Evolutionary conservation across 2,888 invertebrate species (phyloP), one percentile per base, ranked within the genome.

Genomic region (Entomobrya multifasciata): DNA sequence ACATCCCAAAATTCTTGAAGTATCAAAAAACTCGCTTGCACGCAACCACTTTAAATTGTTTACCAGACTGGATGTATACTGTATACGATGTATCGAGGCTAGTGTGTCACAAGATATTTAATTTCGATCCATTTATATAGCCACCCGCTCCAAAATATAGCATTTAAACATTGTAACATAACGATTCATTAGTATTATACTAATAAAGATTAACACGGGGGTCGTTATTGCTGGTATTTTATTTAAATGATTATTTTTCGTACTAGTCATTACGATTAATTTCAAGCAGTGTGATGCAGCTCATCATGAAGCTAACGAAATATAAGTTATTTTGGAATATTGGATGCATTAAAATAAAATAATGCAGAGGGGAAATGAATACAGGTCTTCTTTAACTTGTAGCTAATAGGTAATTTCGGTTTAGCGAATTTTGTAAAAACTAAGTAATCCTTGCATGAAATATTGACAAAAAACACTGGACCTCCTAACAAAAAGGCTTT

Each of bases 71-170:
- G 6, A 1, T 10, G 15, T 57, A 25, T 5, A 30, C 11, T 41
- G 36, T 17, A 67, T 30, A 67, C 30, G 67, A 25, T 62, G 78
- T 0, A 78, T 78, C 62, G 62, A 17, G 78, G 78, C 47, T 78
- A 78, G 62, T 62, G 62, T 78, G 78, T 78, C 78, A 78, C 25
- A n/a, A 47, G 78, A 30, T 36, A 65, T 78, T 62, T 47, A 20
- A 47, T 62, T 57, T 77, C 77, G 47, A 15, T 44, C 22, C 44
- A 25, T 36, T 36, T 36, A 36, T 36, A n/a, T n/a, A n/a, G n/a
- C n/a, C n/a, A n/a, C n/a, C n/a, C n/a, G n/a, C n/a, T n/a, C n/a
- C n/a, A n/a, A n/a, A n/a, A n/a, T n/a, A n/a, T n/a, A n/a, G n/a
- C n/a, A n/a, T n/a, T n/a, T n/a, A n/a, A n/a, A n/a, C n/a, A n/a